A percentile compares a stretch with the other conserved stretches of the same genome.
Evolutionary conservation across 2,797 vertebrate genomes (phyloP).

Genomic region (Pygocentrus nattereri): DNA sequence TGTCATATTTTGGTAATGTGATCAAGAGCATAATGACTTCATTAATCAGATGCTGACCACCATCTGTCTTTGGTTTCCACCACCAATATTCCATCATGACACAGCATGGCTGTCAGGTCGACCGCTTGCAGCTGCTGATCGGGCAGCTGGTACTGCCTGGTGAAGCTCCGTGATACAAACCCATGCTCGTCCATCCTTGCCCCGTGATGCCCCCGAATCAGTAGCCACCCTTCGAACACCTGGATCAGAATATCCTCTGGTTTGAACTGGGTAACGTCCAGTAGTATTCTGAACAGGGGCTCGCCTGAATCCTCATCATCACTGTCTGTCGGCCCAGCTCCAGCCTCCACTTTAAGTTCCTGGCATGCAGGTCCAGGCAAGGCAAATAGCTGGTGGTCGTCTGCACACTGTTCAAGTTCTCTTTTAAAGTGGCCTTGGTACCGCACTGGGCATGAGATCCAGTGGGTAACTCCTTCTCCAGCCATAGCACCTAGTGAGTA

Average conservation of each 20-base stretch:
- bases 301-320: slow-evolving; percentile 47
- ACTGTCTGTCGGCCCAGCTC: slow-evolving; percentile 23
- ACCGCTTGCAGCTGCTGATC: slow-evolving; percentile 69
- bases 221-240: slow-evolving; percentile 85
- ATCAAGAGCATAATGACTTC: neutral
- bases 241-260: slow-evolving; percentile 87
- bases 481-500: slow-evolving; percentile 68
- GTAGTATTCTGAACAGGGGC: slow-evolving; percentile 73
- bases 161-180: slow-evolving; percentile 83
- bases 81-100: slow-evolving; percentile 86
- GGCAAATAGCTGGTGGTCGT: slow-evolving; percentile 80
- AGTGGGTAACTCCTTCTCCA: slow-evolving; percentile 79
- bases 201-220: slow-evolving; percentile 82
- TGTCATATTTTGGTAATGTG: neutral
- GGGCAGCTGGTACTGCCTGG: slow-evolving; percentile 83
- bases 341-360: slow-evolving; percentile 35
- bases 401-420: slow-evolving; percentile 70
- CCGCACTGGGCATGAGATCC: slow-evolving; percentile 78
- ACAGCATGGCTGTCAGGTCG: slow-evolving; percentile 80
- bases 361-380: slow-evolving; percentile 75
- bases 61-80: slow-evolving; percentile 77
- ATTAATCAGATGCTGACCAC: slow-evolving; percentile 51
- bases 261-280: slow-evolving; percentile 86
- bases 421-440: slow-evolving; percentile 75
- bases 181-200: slow-evolving; percentile 86